Evolutionary conservation across 2,797 vertebrate species (phyloP), one percentile per base, ranked within the genome.

Genomic region (Takifugu ocellatus): DNA sequence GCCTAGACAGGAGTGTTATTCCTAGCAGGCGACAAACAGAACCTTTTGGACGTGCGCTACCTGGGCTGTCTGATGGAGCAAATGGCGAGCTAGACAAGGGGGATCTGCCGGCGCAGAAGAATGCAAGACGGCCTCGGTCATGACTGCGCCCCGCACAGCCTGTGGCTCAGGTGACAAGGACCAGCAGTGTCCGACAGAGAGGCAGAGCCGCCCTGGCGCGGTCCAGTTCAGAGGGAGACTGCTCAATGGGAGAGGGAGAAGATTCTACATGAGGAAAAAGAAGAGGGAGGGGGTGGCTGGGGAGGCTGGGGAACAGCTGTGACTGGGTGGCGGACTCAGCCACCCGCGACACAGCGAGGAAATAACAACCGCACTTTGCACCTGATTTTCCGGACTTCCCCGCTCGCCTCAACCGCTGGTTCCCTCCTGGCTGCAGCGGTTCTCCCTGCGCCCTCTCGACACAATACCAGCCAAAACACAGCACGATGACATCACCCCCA

Each of bases 401-500:
- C 70, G 67, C 77, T 73, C 63, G 74, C 65, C 68, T 87, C 70
- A 87, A 76, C 81, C 84, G 85, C 84, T 85, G 80, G 73, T 82
- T 70, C 51, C 77, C 61, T 81, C 70, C 84, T 71, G 85, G 75
- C 76, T 79, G 83, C 87, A 66, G 75, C 6, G 61, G 72, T 82
- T 78, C 74, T 84, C 75, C 68, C 52, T 72, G 81, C 82, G 78
- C 79, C 79, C 85, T 86, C 79, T 73, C 68, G 75, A 85, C 86
- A 86, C 87, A 81, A 91, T 79, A 87, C 79, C 87, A 88, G 85
- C 81, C 89, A 90, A 89, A 90, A 87, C 85, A 89, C 87, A 81
- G 87, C 77, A 72, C 84, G 87, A 90, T 91, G 88, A 92, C 90
- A 92, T 92, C 90, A 92, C 88, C 90, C 82, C 87, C 70, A 69